Conservation (phyloP, 2,113 vertebrate genomes). For the Syngnathus floridae region DNA sequence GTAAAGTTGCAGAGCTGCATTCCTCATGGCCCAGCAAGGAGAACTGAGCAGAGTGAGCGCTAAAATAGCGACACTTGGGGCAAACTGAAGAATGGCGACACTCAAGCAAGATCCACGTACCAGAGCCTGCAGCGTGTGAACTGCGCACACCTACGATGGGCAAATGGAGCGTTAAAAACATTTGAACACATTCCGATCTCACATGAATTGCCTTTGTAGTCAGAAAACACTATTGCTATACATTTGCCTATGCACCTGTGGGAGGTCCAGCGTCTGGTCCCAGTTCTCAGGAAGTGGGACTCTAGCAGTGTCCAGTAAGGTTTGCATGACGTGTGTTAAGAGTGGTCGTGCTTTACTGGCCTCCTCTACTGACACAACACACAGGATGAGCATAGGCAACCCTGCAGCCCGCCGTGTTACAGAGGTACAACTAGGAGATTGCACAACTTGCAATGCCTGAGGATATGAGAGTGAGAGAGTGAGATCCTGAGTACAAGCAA, state of each 20-base stretch:
- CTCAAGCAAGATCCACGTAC: conserved; percentile 73
- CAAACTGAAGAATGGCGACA: conserved; percentile 65
- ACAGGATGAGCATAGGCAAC: conserved; percentile 82
- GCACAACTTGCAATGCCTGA: conserved; percentile 72
- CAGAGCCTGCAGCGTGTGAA: conserved; percentile 81
- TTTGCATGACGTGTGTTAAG: conserved; percentile 67
- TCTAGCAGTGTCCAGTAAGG: conserved; percentile 67
- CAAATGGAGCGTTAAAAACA: background rate
- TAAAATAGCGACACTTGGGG: conserved; percentile 66
- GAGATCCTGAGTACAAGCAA: background rate
- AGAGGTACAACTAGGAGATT: conserved; percentile 70
- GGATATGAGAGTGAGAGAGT: background rate
- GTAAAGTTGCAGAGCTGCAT: conserved; percentile 86
- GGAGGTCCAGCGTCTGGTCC: conserved; percentile 84
- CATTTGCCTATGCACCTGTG: conserved; percentile 68
- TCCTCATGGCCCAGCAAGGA: conserved; percentile 87
- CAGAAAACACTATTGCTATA: background rate
- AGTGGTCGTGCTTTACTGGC: conserved; percentile 59
- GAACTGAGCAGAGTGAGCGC: conserved; percentile 74
- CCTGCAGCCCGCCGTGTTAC: conserved; percentile 80
- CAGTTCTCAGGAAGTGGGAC: conserved; percentile 65
- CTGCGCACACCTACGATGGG: conserved; percentile 75
- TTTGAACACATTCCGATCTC: background rate
- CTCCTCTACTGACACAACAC: conserved; percentile 75
- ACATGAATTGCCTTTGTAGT: background rate